These are phyloP conservation scores for Trichopria drosophilae DNA, from an alignment of 2,888 invertebrate species.

Conservation along the genomic window DNA sequence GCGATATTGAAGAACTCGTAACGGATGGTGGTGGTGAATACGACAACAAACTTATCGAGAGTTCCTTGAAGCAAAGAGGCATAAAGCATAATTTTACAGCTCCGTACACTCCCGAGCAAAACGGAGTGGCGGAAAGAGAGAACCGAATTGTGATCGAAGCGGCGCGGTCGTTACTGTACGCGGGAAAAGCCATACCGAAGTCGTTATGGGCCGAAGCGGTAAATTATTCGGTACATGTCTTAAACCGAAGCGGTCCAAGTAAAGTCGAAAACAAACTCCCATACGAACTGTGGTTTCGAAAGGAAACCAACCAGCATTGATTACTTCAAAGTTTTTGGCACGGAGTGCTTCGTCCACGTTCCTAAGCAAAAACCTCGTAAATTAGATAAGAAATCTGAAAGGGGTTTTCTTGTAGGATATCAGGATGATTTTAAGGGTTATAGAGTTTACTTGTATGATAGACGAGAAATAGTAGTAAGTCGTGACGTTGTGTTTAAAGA, in stretches of 20 bases:
- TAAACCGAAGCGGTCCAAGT: slow-evolving; percentile 11
- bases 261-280: slow-evolving; percentile 3
- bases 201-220: slow-evolving; percentile 16
- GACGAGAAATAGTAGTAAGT: not conserved
- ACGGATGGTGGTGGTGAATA: slow-evolving; percentile 10
- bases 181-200: not conserved
- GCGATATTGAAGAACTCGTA: slow-evolving; percentile 4
- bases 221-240: not conserved
- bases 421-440: slow-evolving; percentile 11
- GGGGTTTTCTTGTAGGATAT: slow-evolving; percentile 13
- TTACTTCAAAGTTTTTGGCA: slow-evolving; percentile 10
- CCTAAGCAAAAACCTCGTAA: slow-evolving; percentile 6
- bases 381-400: slow-evolving; percentile 12
- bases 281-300: slow-evolving; percentile 10
- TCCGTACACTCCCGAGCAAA: slow-evolving; percentile 16
- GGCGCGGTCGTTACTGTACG: slow-evolving; percentile 7
- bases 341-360: slow-evolving; percentile 2
- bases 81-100: slow-evolving; percentile 6
- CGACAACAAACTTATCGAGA: slow-evolving; percentile 3
- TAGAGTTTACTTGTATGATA: not conserved
- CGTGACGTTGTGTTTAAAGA: too few species aligned
- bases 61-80: not conserved
- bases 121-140: slow-evolving; percentile 10
- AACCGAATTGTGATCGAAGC: slow-evolving; percentile 12
- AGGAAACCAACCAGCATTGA: not conserved